These are phyloP conservation scores for Nibea albiflora DNA, from an alignment of 2,113 vertebrate genomes.

Conservation along the genomic window DNA sequence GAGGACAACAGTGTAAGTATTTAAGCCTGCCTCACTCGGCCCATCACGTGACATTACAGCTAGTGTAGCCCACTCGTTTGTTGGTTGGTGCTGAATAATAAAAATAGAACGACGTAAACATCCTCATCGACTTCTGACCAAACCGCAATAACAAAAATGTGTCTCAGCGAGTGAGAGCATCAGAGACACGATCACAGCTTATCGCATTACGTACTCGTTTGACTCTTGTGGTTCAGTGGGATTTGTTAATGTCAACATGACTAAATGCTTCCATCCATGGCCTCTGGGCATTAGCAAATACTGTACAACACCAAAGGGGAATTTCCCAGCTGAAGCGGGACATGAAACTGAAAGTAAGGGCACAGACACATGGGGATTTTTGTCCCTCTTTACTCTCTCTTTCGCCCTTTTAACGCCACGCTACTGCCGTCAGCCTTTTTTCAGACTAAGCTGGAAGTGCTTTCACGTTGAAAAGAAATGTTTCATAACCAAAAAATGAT, in stretches of 20 bases:
- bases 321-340: slow-evolving; percentile 40
- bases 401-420: neutral
- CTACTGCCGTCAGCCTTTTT: neutral
- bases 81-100: too few species aligned
- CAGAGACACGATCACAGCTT: neutral
- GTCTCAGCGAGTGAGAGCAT: neutral
- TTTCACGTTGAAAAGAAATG: neutral
- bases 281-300: slow-evolving; percentile 17
- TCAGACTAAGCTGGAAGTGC: neutral
- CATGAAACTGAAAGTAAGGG: slow-evolving; percentile 42
- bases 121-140: neutral
- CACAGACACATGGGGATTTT: slow-evolving; percentile 14
- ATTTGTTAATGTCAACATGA: neutral
- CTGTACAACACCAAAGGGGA: slow-evolving; percentile 36
- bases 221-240: neutral
- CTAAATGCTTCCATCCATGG: neutral
- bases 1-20: slow-evolving; percentile 96
- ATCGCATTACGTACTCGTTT: neutral
- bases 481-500: neutral
- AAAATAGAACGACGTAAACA: neutral
- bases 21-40: neutral
- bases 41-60: too few species aligned
- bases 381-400: neutral
- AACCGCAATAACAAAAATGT: neutral
- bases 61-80: too few species aligned